Percentiles rank a stretch among this genome's conserved stretches.
Evolutionary conservation across 1,140 invertebrate species (phyloP).

Genomic region (Drosophila santomea): DNA sequence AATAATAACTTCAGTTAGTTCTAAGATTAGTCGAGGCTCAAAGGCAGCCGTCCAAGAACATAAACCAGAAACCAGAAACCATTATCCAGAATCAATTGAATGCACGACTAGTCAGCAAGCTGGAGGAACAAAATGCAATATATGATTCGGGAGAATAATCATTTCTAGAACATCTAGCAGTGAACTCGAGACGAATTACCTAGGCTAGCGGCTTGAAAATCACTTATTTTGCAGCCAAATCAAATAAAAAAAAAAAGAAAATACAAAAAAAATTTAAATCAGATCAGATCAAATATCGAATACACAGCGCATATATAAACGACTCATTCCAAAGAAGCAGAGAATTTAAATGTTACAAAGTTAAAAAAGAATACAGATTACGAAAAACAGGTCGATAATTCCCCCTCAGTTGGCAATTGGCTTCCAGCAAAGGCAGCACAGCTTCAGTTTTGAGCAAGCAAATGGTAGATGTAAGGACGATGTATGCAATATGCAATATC

Average conservation of each 20-base stretch:
- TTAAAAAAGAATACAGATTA: constrained; percentile 30
- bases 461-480: constrained; percentile 48
- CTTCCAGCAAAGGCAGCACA: constrained; percentile 53
- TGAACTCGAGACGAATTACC: neutral
- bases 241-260: too few relatives aligned
- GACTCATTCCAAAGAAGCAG: constrained; percentile 84
- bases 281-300: constrained; percentile 23
- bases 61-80: constrained; percentile 6
- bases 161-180: constrained; percentile 9
- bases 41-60: constrained; percentile 62
- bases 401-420: constrained; percentile 32
- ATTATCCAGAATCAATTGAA: constrained; percentile 30
- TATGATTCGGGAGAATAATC: constrained; percentile 4
- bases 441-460: constrained; percentile 44
- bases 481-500: constrained; percentile 55
- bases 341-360: constrained; percentile 74
- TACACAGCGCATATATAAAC: constrained; percentile 65
- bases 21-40: constrained; percentile 44
- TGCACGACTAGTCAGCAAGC: constrained; percentile 77
- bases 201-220: constrained; percentile 70
- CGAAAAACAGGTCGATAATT: constrained; percentile 18
- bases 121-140: constrained; percentile 26
- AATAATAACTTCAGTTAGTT: constrained; percentile 33
- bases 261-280: neutral
- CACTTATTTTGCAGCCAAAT: constrained; percentile 63